Percentiles rank a stretch among this genome's conserved stretches.
These are phyloP conservation scores for Lasioglossum baleicum DNA, from an alignment of 1,140 invertebrate species.

Conservation along the genomic window DNA sequence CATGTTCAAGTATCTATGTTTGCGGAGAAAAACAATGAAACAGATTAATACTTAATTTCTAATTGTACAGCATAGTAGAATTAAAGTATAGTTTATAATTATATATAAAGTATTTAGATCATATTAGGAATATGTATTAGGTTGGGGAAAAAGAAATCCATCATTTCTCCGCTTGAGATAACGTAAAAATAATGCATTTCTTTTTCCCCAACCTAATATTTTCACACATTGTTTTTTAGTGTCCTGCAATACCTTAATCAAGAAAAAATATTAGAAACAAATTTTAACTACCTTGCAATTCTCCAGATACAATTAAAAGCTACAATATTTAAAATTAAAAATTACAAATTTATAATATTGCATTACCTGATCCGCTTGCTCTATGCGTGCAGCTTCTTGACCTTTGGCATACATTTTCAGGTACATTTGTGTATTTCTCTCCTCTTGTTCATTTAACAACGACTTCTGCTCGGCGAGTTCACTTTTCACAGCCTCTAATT, in stretches of 20 bases:
- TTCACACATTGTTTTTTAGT: too few species aligned
- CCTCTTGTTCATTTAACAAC: conserved; percentile 84
- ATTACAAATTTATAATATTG: not conserved
- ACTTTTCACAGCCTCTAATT: conserved; percentile 84
- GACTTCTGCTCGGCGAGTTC: conserved; percentile 80
- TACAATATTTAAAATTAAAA: too few species aligned
- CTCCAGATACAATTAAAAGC: too few species aligned
- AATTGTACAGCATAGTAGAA: not conserved
- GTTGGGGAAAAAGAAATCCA: too few species aligned
- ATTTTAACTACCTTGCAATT: too few species aligned
- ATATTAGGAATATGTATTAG: not conserved
- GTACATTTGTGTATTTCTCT: conserved; percentile 88
- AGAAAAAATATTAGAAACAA: too few species aligned
- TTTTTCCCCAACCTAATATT: too few species aligned
- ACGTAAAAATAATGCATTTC: too few species aligned
- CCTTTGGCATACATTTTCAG: conserved; percentile 91
- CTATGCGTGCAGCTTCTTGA: conserved; percentile 87
- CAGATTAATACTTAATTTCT: not conserved
- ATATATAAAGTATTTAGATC: not conserved
- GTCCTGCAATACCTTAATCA: too few species aligned
- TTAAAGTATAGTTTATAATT: not conserved
- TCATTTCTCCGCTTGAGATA: too few species aligned
- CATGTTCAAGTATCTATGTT: conserved; percentile 83
- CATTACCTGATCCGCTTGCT: conserved; percentile 82
- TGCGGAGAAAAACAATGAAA: not conserved